A percentile compares a stretch with the other conserved stretches of the same genome.
Conservation (phyloP, 1,140 invertebrate genomes). For the Lasioglossum albipes region DNA sequence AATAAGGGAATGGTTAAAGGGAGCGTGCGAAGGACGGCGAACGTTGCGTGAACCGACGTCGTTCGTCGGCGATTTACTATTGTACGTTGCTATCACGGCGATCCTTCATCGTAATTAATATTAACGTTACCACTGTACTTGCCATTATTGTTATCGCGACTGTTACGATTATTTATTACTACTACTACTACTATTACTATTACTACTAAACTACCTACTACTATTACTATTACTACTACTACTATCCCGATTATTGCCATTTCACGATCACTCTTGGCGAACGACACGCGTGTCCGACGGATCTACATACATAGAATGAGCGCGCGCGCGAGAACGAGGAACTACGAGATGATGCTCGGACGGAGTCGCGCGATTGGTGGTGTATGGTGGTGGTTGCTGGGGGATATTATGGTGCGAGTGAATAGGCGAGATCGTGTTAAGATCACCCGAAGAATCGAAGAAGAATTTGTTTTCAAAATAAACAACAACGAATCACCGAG, state of each 20-base stretch:
- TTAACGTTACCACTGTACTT: slow-evolving; percentile 56
- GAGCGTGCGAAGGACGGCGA: slow-evolving; percentile 38
- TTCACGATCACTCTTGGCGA: slow-evolving; percentile 43
- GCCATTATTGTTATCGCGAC: slow-evolving; percentile 63
- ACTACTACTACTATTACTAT: slow-evolving; percentile 49
- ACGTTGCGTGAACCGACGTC: background rate
- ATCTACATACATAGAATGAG: too few species aligned
- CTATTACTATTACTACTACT: slow-evolving; percentile 52
- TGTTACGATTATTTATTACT: slow-evolving; percentile 62
- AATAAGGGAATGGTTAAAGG: background rate
- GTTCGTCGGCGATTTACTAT: slow-evolving; percentile 45
- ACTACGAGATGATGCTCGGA: background rate
- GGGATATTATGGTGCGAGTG: too few species aligned
- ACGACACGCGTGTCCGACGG: slow-evolving; percentile 6
- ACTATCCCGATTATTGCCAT: background rate
- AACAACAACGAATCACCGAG: slow-evolving; percentile 78
- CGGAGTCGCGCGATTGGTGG: background rate
- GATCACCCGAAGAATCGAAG: background rate
- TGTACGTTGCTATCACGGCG: slow-evolving; percentile 23
- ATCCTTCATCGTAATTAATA: slow-evolving; percentile 43
- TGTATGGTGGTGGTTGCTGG: too few species aligned
- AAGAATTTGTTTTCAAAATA: slow-evolving; percentile 73
- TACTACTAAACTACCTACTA: slow-evolving; percentile 42
- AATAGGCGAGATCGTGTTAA: background rate
- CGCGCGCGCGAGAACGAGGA: background rate